Percentiles rank a stretch among this genome's conserved stretches.
These are phyloP conservation scores for Caenorhabditis inopinata DNA, from an alignment of 1,140 invertebrate genomes.

Conservation along the genomic window DNA sequence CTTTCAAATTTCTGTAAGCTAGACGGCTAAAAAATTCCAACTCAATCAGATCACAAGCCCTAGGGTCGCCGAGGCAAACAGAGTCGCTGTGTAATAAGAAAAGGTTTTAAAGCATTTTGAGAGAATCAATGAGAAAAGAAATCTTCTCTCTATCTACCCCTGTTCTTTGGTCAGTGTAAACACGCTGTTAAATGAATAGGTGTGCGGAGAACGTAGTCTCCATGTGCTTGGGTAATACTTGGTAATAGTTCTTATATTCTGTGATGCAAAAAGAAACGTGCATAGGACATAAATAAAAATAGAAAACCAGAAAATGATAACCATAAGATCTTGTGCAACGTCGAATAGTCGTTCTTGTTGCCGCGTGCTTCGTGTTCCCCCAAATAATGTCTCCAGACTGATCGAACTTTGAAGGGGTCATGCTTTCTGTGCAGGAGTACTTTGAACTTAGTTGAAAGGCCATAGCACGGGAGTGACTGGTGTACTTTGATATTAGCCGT, in stretches of 20 bases:
- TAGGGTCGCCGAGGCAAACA: background rate
- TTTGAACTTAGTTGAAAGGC: background rate
- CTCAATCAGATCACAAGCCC: background rate
- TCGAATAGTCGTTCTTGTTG: background rate
- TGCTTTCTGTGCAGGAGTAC: background rate
- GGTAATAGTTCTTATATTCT: too few relatives aligned
- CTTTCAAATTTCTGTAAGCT: background rate
- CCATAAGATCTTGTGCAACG: background rate
- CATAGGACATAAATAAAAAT: background rate
- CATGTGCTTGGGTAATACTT: too few relatives aligned
- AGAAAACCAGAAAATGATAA: background rate
- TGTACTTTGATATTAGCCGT: background rate
- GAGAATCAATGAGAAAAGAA: background rate
- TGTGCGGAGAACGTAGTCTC: too few relatives aligned
- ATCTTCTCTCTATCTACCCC: background rate
- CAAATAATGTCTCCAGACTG: slow-evolving; percentile 32
- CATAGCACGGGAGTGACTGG: background rate
- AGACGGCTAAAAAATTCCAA: background rate
- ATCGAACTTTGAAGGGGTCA: background rate
- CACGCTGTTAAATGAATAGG: background rate
- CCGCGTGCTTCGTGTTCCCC: background rate
- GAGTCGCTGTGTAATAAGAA: slow-evolving; percentile 18
- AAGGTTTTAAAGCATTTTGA: background rate
- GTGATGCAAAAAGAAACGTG: slow-evolving; percentile 9
- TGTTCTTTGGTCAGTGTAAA: slow-evolving; percentile 23